phyloP scores from a whole-genome alignment of 2,888 invertebrate genomes.

The Meteorus colon region DNA sequence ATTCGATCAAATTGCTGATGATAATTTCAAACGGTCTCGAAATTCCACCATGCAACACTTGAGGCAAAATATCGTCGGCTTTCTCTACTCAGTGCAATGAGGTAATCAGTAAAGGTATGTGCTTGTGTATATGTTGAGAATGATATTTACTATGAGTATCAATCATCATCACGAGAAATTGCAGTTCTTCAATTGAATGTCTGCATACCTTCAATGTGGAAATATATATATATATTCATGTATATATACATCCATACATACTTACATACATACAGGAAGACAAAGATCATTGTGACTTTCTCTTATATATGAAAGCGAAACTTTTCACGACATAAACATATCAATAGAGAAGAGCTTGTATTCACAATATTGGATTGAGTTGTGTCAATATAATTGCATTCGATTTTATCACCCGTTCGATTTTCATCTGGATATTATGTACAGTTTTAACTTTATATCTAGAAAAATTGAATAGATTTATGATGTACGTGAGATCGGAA shows the following conservation, averaged over 20 bases:
- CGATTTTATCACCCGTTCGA: not conserved
- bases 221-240: not conserved
- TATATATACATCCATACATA: not conserved
- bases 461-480: not conserved
- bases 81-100: slow-evolving; percentile 32
- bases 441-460: not conserved
- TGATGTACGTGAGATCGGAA: not conserved
- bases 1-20: not conserved
- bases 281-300: slow-evolving; percentile 7
- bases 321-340: not conserved
- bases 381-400: not conserved
- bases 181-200: not conserved
- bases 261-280: not conserved
- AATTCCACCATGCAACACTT: not conserved
- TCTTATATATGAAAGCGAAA: slow-evolving; percentile 10
- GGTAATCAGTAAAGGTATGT: slow-evolving; percentile 9
- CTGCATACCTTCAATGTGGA: not conserved
- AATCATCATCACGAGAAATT: slow-evolving; percentile 5
- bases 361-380: not conserved
- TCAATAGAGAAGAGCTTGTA: not conserved
- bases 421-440: not conserved
- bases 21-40: not conserved
- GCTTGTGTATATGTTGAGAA: not conserved
- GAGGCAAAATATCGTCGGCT: not conserved
- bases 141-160: not conserved